Base-by-base conservation (phyloP, 2,113 vertebrate genomes). In the Vulpes ferrilata region DNA sequence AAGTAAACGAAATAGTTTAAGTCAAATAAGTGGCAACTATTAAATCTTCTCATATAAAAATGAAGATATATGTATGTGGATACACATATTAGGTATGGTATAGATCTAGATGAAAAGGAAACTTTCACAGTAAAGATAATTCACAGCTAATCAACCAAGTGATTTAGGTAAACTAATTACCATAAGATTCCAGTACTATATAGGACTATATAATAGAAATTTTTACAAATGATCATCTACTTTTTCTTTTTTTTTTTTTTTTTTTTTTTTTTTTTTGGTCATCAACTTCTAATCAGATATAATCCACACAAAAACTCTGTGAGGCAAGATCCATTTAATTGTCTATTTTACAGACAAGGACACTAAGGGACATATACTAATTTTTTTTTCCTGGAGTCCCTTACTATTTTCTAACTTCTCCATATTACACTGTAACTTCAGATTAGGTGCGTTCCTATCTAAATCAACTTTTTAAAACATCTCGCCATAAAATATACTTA, bases 1-100 rank as follows among this genome's bases (percentile, higher is more conserved):
- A 85, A 73, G 25, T 23, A 8, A 94, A 67, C 12, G n/a, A 80
- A 20, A 38, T 20, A 90, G 4, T 23, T 81, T 62, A 90, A 69
- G 10, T 76, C 32, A 85, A 93, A 73, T 35, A 86, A 76, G 59
- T 59, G 3, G 5, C 1, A 67, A 22, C 53, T 81, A 89, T 84
- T 90, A 84, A 74, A 62, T 91, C 2, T 25, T 53, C 19, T 92
- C 12, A 85, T 55, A 71, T 90, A 13, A 93, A 96, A 88, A 55
- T 67, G 11, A 94, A 87, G 5, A 55, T 30, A 67, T n/a, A 60
- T 13, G 10, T 78, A 78, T 17, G 13, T 78, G 16, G 13, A 16
- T 48, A 76, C 13, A 79, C 9, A 53, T n/a, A 79, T n/a, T 20
- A 79, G 51, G 30, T 55, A 79, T 3, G 8, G 30, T 69, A 57